These are phyloP conservation scores for Monochamus alternatus DNA, from an alignment of 2,888 invertebrate genomes.

Conservation along the genomic window DNA sequence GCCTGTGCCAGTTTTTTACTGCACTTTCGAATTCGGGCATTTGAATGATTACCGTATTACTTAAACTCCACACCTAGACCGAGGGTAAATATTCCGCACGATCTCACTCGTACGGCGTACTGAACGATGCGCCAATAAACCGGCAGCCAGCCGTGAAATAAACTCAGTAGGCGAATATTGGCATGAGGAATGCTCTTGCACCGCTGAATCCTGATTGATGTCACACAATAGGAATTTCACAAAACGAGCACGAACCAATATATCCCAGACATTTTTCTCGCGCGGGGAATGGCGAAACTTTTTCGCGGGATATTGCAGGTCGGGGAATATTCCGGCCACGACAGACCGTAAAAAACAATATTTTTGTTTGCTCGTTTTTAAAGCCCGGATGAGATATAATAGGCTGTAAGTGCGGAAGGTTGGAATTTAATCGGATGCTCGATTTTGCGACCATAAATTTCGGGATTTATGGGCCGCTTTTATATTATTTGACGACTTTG, in stretches of 20 bases:
- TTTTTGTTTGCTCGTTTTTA: conserved; percentile 10
- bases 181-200: conserved; percentile 50
- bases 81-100: conserved; percentile 52
- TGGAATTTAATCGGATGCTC: conserved; percentile 1
- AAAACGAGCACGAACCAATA: conserved; percentile 45
- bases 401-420: conserved; percentile 2
- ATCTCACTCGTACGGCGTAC: conserved; percentile 53
- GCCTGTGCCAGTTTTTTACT: too few relatives aligned
- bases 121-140: conserved; percentile 56
- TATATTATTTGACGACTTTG: neutral
- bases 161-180: conserved; percentile 54
- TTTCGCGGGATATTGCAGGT: conserved; percentile 11
- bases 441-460: conserved; percentile 1
- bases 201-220: conserved; percentile 55
- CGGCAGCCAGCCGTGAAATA: conserved; percentile 56
- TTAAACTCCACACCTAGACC: conserved; percentile 48
- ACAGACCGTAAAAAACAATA: conserved; percentile 12
- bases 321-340: conserved; percentile 14
- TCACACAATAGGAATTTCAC: conserved; percentile 48
- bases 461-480: conserved; percentile 9
- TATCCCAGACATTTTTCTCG: conserved; percentile 42
- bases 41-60: conserved; percentile 46
- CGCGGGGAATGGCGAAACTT: conserved; percentile 39
- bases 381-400: conserved; percentile 1
- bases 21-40: neutral